Base-by-base conservation (phyloP, 2,113 vertebrate genomes). In the Datnioides undecimradiatus region DNA sequence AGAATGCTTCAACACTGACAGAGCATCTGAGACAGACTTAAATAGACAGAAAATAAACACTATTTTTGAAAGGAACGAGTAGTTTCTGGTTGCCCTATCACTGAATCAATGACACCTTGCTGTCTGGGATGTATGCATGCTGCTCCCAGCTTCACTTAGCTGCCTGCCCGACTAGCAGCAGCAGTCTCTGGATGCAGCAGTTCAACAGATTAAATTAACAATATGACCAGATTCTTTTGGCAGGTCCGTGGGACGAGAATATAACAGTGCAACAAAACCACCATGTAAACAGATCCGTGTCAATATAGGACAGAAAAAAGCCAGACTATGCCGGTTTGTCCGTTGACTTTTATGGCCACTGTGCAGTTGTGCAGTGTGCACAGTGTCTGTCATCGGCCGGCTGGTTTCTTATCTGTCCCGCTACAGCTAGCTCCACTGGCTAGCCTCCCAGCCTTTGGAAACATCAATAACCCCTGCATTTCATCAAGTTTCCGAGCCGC, bases 341-440 rank as follows among this genome's bases (percentile, higher is more conserved):
- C n/a, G 51, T 23, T 54, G 76, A 87, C 79, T 88, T 85, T 82
- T 76, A 73, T 73, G 83, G 76, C 48, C 73, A 46, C 62, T 3
- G 69, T 40, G 68, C 59, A 52, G 52, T 16, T 6, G 73, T 40
- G 68, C 58, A 51, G 33, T 11, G 71, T 34, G 60, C 58, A 52
- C 34, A 11, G 46, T 46, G 65, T 17, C 58, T 76, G 73, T 74
- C 84, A 79, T 74, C 54, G 82, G 79, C 75, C 70, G 76, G 84
- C 79, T 78, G 82, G 36, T 63, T 81, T 23, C 55, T 77, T 74
- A 76, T 76, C 84, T 84, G 90, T 93, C 91, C 91, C 89, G 90
- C 91, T 89, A 59, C 83, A 70, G 90, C 81, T 91, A 92, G 84
- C 90, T 76, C 64, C 82, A 0, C 66, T 5, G 82, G 82, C 79